Evolutionary conservation across 2,113 vertebrate genomes (phyloP).

Genomic region (Oplegnathus fasciatus): DNA sequence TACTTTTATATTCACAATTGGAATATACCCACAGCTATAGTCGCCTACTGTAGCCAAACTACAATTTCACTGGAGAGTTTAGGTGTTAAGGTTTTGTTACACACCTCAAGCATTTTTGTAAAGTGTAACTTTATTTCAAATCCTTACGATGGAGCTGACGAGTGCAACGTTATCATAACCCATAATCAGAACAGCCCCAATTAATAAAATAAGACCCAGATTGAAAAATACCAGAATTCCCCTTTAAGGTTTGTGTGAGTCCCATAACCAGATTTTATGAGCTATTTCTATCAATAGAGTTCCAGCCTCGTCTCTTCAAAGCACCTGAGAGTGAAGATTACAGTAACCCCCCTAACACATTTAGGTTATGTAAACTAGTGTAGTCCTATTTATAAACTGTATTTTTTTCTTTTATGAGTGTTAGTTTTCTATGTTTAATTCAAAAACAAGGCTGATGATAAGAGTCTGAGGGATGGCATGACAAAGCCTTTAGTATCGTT

Average conservation of each 20-base stretch:
- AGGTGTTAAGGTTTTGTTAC: neutral
- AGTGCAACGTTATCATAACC: neutral
- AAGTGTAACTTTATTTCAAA: neutral
- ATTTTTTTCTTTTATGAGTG: neutral
- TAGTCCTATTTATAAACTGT: neutral
- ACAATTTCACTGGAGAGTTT: neutral
- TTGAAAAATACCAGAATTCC: neutral
- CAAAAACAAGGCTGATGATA: neutral
- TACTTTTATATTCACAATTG: neutral
- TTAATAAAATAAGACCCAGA: neutral
- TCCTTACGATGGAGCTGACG: neutral
- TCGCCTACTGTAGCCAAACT: neutral
- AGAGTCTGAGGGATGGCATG: neutral
- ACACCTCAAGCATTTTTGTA: neutral
- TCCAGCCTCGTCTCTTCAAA: neutral
- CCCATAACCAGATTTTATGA: neutral
- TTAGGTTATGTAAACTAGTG: neutral
- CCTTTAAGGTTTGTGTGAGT: neutral
- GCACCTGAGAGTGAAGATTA: neutral
- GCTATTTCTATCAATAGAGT: neutral
- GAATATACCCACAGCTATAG: neutral
- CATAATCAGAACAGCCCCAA: neutral
- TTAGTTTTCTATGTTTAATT: neutral
- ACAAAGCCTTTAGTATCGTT: neutral
- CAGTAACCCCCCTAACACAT: neutral